phyloP scores from a whole-genome alignment of 2,113 vertebrate species.

The Elgaria multicarinata region DNA sequence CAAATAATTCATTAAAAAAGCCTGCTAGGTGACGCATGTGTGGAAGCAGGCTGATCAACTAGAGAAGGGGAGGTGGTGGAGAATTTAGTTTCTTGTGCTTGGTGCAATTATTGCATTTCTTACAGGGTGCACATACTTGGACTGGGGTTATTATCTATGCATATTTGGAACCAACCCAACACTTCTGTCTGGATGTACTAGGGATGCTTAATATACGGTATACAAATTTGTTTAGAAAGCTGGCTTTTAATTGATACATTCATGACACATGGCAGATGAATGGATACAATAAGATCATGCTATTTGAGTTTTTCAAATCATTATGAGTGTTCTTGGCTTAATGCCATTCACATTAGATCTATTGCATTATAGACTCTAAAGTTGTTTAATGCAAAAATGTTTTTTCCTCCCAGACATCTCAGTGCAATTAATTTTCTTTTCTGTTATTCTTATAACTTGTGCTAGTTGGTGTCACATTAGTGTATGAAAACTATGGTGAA shows the following conservation, averaged over 20 bases:
- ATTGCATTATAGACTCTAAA: conserved; percentile 60
- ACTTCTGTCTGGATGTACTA: not conserved
- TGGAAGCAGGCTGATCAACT: not conserved
- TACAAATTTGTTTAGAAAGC: conserved; percentile 51
- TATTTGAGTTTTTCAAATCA: conserved; percentile 52
- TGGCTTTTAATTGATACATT: conserved; percentile 63
- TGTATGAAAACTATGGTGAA: conserved; percentile 58
- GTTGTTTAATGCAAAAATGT: conserved; percentile 64
- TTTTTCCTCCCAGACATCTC: conserved; percentile 64
- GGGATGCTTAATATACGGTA: not conserved
- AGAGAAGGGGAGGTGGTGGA: not conserved
- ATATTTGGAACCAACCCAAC: not conserved
- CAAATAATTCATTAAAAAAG: not conserved
- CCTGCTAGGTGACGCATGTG: not conserved
- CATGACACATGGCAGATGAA: conserved; percentile 48
- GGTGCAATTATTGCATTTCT: not conserved
- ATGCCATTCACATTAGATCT: conserved; percentile 59
- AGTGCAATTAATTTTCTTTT: conserved; percentile 67
- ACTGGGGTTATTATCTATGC: not conserved
- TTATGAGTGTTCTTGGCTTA: conserved; percentile 64
- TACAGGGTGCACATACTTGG: not conserved
- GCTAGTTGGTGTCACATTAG: conserved; percentile 59
- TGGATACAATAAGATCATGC: conserved; percentile 38
- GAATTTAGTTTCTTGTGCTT: not conserved
- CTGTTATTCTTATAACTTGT: conserved; percentile 61